Evolutionary conservation across 2,888 invertebrate genomes (phyloP).

Genomic region (Parascotia fuliginaria): DNA sequence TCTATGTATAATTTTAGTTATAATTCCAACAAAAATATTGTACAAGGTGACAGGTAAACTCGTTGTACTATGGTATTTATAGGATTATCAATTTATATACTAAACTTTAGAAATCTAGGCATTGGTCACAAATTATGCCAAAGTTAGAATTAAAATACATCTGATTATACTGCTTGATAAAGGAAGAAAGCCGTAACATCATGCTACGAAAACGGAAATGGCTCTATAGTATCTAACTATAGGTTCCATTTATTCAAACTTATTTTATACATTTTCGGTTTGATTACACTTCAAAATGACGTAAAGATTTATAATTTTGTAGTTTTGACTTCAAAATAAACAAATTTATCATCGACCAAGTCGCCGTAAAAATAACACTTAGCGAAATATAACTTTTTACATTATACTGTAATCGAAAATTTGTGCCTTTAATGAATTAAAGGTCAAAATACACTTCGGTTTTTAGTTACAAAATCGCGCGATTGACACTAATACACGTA

Average conservation of each 20-base stretch:
- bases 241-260: too few species aligned
- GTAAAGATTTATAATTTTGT: too few species aligned
- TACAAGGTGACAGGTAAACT: conserved; percentile 21
- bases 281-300: not conserved
- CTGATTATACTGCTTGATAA: too few species aligned
- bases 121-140: conserved; percentile 77
- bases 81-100: too few species aligned
- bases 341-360: too few species aligned
- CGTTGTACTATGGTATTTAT: conserved; percentile 21
- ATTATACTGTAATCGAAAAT: not conserved
- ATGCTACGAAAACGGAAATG: too few species aligned
- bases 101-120: conserved; percentile 33
- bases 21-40: conserved; percentile 17
- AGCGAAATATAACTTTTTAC: not conserved
- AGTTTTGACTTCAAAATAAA: too few species aligned
- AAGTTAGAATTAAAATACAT: conserved; percentile 64
- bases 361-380: not conserved
- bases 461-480: not conserved
- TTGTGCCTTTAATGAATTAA: not conserved
- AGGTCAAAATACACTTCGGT: not conserved
- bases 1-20: not conserved
- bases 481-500: not conserved
- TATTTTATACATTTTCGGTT: too few species aligned
- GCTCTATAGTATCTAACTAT: too few species aligned
- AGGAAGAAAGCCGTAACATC: too few species aligned